These are phyloP conservation scores for Salminus brasiliensis DNA, from an alignment of 2,113 vertebrate species.

Conservation along the genomic window DNA sequence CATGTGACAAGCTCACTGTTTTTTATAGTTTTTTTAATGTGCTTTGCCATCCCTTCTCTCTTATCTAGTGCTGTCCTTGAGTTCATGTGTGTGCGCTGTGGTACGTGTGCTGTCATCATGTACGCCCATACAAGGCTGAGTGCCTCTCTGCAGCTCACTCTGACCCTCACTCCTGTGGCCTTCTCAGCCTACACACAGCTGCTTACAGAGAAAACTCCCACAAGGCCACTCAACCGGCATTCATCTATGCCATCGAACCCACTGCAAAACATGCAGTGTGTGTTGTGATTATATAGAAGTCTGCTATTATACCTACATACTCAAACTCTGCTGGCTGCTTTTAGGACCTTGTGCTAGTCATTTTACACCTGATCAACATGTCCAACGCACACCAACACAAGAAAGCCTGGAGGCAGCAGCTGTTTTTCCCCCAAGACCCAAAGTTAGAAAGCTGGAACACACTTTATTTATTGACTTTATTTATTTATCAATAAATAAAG, in stretches of 20 bases:
- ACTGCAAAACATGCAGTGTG: not conserved
- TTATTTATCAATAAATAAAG: too few relatives aligned
- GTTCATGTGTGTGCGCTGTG: not conserved
- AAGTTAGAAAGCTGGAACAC: too few relatives aligned
- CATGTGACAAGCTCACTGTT: too few relatives aligned
- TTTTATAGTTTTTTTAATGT: not conserved
- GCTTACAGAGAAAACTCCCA: conserved; percentile 47
- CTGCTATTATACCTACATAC: not conserved
- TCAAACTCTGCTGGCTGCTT: not conserved
- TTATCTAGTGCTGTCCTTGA: not conserved
- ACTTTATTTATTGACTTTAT: too few relatives aligned
- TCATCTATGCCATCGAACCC: not conserved
- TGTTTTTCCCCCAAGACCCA: not conserved
- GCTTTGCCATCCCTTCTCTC: not conserved
- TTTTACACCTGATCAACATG: not conserved
- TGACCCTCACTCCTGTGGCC: conserved; percentile 20
- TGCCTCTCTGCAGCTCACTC: conserved; percentile 30
- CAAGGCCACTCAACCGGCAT: conserved; percentile 35
- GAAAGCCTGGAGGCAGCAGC: not conserved
- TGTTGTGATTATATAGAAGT: not conserved
- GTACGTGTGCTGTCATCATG: not conserved
- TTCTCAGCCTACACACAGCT: conserved; percentile 28
- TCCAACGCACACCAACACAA: not conserved
- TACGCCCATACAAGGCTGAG: conserved; percentile 1
- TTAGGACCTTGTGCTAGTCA: not conserved